Conservation (phyloP, 2,113 vertebrate genomes). For the Dromaius novaehollandiae region DNA sequence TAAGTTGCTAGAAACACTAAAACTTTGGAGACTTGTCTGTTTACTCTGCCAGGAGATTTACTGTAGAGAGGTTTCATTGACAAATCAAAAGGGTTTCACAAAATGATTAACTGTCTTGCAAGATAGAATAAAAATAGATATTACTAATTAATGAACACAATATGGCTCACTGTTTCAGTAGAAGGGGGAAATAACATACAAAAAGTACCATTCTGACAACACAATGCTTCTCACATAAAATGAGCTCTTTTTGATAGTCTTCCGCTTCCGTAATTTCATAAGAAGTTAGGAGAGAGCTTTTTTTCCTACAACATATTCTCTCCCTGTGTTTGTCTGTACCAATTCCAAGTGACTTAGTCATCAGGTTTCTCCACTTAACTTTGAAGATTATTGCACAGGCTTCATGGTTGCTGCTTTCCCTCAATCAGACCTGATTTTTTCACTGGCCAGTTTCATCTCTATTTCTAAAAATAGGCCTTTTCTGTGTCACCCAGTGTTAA, state of each 20-base stretch:
- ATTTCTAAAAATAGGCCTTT: not conserved
- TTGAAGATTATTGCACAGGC: not conserved
- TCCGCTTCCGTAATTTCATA: not conserved
- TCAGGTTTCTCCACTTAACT: not conserved
- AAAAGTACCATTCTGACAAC: not conserved
- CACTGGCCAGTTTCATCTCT: not conserved
- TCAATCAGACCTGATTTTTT: not conserved
- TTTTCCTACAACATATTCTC: not conserved
- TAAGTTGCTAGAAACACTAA: constrained; percentile 72
- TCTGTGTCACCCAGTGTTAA: accelerated
- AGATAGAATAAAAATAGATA: not conserved
- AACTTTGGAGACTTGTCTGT: not conserved
- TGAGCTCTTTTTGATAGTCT: not conserved
- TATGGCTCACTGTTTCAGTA: not conserved
- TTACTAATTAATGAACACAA: not conserved
- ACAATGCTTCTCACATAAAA: not conserved
- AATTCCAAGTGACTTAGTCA: not conserved
- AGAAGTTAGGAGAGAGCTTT: not conserved
- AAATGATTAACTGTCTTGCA: not conserved
- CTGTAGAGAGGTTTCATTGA: not conserved
- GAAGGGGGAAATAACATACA: not conserved
- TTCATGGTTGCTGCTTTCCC: not conserved
- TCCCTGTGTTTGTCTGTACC: not conserved
- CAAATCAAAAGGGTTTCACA: not conserved
- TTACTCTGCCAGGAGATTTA: not conserved